Conservation (phyloP, 2,797 vertebrate species). For the Psittacula echo region DNA sequence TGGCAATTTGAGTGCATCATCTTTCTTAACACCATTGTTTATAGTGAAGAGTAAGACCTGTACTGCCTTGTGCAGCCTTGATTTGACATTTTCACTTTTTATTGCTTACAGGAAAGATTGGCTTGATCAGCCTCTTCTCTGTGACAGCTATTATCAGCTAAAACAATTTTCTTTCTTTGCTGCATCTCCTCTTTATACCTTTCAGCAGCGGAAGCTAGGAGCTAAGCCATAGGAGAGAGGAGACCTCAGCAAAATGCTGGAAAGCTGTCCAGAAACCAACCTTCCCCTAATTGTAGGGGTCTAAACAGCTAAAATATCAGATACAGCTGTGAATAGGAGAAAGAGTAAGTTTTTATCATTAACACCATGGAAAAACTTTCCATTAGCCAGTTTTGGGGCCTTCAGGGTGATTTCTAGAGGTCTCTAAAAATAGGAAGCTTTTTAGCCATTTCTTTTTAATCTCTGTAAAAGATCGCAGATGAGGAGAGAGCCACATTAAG, state of each 20-base stretch:
- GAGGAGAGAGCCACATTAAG: background rate
- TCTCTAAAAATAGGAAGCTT: background rate
- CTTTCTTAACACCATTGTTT: background rate
- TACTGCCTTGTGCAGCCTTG: background rate
- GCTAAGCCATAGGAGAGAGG: background rate
- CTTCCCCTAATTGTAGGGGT: background rate
- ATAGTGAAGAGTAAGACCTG: background rate
- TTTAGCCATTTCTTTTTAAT: background rate
- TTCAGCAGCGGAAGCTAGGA: background rate
- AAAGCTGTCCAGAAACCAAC: background rate
- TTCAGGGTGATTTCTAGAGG: background rate
- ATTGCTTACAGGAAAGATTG: background rate
- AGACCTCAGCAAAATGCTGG: background rate
- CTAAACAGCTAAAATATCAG: background rate
- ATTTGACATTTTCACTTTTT: background rate
- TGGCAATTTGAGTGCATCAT: background rate
- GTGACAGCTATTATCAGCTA: background rate
- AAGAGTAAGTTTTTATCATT: background rate
- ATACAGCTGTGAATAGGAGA: background rate
- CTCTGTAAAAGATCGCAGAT: background rate
- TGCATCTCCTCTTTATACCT: background rate
- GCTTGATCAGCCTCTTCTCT: background rate
- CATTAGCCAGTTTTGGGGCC: background rate
- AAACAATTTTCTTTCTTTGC: background rate
- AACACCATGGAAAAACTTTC: background rate